phyloP scores from a whole-genome alignment of 1,140 invertebrate species.

The Branchinecta lindahli region DNA sequence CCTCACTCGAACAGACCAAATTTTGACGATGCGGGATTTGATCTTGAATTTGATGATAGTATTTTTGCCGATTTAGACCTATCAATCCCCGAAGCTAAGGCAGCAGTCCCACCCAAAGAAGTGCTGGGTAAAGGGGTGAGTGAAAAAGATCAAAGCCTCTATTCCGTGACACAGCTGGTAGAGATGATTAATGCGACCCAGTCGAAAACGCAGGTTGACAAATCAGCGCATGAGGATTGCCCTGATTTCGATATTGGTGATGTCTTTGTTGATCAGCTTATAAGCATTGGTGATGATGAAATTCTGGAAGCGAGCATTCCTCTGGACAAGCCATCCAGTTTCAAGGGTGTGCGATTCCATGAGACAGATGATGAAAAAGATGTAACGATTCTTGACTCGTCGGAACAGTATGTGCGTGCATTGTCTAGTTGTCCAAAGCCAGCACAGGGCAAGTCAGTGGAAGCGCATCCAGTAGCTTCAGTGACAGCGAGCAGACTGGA shows the following conservation, averaged over 20 bases:
- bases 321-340: not conserved
- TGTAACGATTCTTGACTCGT: not conserved
- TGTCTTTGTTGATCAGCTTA: not conserved
- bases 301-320: not conserved
- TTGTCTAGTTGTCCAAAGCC: not conserved
- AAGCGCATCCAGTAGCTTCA: not conserved
- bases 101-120: too few relatives aligned
- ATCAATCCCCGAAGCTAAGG: too few relatives aligned
- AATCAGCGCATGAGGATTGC: not conserved
- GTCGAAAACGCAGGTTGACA: not conserved
- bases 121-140: not conserved
- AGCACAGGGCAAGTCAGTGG: not conserved
- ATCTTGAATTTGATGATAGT: too few relatives aligned
- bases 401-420: not conserved
- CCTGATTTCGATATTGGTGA: slow-evolving; percentile 2
- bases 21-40: too few relatives aligned
- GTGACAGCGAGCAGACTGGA: too few relatives aligned
- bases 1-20: too few relatives aligned
- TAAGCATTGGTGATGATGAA: not conserved
- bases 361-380: not conserved
- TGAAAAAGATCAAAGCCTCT: not conserved
- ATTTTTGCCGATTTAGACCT: too few relatives aligned
- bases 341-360: not conserved
- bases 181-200: not conserved
- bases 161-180: not conserved